Base-by-base conservation (phyloP, 2,113 vertebrate species). In the Diadophis punctatus region DNA sequence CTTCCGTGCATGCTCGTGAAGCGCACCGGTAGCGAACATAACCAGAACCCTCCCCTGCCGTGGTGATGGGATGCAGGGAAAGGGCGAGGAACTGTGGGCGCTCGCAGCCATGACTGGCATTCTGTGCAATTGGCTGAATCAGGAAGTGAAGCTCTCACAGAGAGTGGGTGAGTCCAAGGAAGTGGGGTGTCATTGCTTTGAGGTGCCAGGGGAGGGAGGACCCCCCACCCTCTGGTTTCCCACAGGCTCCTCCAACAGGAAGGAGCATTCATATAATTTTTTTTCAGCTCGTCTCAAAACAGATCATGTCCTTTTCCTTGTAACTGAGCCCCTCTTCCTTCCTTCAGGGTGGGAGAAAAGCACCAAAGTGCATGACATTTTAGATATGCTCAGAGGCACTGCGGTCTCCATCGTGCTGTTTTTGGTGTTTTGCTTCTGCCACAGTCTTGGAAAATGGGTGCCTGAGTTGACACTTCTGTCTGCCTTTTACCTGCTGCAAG, bases 121-220 rank as follows among this genome's bases (percentile, higher is more conserved):
- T 84, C 93, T 99, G 91, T 98, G 98, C 95, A 96, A 96, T 94
- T 99, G 99, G 99, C 97, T 99, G 87, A 99, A 99, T 95, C 94
- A 95, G 18, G 98, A 99, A 90, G 94, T 99, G 92, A 97, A 96
- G 88, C 95, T 99, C 74, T 99, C 99, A 48, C 97, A 97, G 96
- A 89, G 92, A 16, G 96, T 99, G 58, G 98, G 99, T 99, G 96
- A 98, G 34, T 20, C 0, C 0, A 2, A 74, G 16, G 12, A 2
- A 14, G 22, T 14, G 0, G 39, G 14, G 4, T 80, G 63, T 10
- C n/a, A 25, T 11, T 48, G 7, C 58, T 12, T 25, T 30, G 51
- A 49, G 8, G 14, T 8, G 8, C 48, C 48, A 48, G 48, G 48
- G 48, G 7, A 48, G 48, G 7, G 48, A 3, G 48, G 48, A 48